A percentile compares a stretch with the other conserved stretches of the same genome.
These are phyloP conservation scores for Ctenochaetus hawaiiensis DNA, from an alignment of 2,797 vertebrate genomes.

Conservation along the genomic window DNA sequence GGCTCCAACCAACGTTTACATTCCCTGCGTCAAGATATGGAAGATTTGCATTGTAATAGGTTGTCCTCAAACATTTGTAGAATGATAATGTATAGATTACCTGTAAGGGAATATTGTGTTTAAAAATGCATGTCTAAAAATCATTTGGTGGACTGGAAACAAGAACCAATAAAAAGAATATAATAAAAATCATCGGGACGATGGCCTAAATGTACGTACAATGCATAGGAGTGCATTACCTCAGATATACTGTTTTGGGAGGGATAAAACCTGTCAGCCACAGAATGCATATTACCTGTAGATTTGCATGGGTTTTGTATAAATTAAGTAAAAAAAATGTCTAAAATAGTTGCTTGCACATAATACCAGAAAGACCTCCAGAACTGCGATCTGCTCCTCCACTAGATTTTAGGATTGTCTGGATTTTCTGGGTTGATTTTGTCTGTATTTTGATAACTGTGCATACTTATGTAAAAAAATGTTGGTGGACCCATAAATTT, in stretches of 20 bases:
- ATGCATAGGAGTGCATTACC: slow-evolving; percentile 98
- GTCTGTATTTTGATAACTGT: slow-evolving; percentile 99
- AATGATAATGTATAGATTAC: slow-evolving; percentile 92
- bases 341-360: slow-evolving; percentile 99
- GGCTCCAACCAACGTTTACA: slow-evolving; percentile 90
- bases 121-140: slow-evolving; percentile 93
- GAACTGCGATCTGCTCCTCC: slow-evolving; percentile 99
- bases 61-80: slow-evolving; percentile 93
- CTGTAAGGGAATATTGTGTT: slow-evolving; percentile 95
- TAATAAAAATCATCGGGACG: slow-evolving; percentile 90
- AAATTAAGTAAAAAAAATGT: slow-evolving; percentile 94
- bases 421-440: slow-evolving; percentile 99
- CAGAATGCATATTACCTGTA: slow-evolving; percentile 99
- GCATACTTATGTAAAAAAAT: slow-evolving; percentile 99
- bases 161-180: slow-evolving; percentile 85
- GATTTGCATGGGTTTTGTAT: slow-evolving; percentile 99
- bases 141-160: slow-evolving; percentile 96
- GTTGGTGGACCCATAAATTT: slow-evolving; percentile 99
- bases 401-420: slow-evolving; percentile 99
- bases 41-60: slow-evolving; percentile 91
- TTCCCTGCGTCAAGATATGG: slow-evolving; percentile 88
- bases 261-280: slow-evolving; percentile 94
- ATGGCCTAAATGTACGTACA: slow-evolving; percentile 96
- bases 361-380: slow-evolving; percentile 99
- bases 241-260: slow-evolving; percentile 99